phyloP scores from a whole-genome alignment of 2,113 vertebrate genomes.

The Chaetura pelagica region DNA sequence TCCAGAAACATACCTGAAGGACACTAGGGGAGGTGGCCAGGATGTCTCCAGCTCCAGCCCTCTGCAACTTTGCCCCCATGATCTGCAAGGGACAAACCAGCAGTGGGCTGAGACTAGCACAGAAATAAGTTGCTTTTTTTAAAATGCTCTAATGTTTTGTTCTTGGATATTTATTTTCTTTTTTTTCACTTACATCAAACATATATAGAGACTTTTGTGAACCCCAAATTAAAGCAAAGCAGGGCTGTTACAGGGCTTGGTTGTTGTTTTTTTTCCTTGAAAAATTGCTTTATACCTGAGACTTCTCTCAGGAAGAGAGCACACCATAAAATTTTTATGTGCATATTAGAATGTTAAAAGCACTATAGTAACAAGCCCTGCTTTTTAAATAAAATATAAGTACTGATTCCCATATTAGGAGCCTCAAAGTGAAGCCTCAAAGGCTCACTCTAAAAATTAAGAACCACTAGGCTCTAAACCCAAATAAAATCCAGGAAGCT shows the following conservation, averaged over 20 bases:
- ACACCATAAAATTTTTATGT: background rate
- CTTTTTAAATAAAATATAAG: slow-evolving; percentile 47
- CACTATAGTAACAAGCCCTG: slow-evolving; percentile 5
- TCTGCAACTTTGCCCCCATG: background rate
- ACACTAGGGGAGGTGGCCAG: too few relatives aligned
- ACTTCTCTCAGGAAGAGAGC: slow-evolving; percentile 17
- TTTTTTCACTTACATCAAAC: background rate
- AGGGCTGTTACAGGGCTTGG: background rate
- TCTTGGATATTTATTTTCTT: background rate
- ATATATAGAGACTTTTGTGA: background rate
- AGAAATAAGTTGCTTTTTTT: background rate
- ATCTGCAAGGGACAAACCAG: background rate
- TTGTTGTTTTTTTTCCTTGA: background rate
- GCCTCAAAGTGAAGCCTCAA: background rate
- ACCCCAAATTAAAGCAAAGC: slow-evolving; percentile 8
- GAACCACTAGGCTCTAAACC: background rate
- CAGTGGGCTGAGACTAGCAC: background rate
- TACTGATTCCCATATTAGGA: background rate
- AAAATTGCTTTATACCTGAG: slow-evolving; percentile 2
- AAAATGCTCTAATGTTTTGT: background rate
- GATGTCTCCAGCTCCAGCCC: background rate
- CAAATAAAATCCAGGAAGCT: background rate
- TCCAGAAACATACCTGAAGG: background rate
- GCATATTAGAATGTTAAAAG: slow-evolving; percentile 38
- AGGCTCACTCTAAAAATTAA: slow-evolving; percentile 4